Conservation (phyloP, 1,140 invertebrate species). For the Pygmarrhopalites habei region DNA sequence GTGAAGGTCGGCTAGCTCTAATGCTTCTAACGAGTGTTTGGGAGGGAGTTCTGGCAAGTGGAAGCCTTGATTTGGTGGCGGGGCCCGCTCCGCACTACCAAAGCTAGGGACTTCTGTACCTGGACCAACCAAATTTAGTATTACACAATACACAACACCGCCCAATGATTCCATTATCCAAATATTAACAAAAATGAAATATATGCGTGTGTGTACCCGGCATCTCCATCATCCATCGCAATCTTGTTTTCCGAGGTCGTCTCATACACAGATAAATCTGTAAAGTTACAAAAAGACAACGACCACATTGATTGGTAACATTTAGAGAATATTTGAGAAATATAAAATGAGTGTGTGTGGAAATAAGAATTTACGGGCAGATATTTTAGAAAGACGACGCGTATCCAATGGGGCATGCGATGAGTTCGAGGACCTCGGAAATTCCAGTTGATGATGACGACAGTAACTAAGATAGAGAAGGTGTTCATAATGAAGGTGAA, state of each 20-base stretch:
- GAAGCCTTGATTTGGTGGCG: conserved; percentile 67
- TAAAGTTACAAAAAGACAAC: not conserved
- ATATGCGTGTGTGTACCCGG: no score
- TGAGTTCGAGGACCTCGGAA: conserved; percentile 86
- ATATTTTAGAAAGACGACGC: conserved; percentile 87
- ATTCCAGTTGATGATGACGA: conserved; percentile 99
- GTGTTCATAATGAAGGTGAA: conserved; percentile 99
- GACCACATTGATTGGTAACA: no score
- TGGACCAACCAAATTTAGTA: no score
- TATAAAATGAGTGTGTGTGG: not conserved
- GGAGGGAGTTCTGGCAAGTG: conserved; percentile 66
- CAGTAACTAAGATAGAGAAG: conserved; percentile 95
- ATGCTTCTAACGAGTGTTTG: conserved; percentile 65
- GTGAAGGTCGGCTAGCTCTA: conserved; percentile 89
- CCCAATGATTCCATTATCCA: no score
- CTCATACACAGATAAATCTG: conserved; percentile 71
- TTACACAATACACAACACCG: no score
- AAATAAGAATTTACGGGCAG: conserved; percentile 63
- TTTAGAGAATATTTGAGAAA: no score
- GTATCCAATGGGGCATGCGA: conserved; percentile 89
- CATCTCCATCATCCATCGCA: conserved; percentile 96
- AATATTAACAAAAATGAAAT: no score
- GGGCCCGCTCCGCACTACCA: conserved; percentile 48
- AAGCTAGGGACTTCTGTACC: conserved; percentile 43
- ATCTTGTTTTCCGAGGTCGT: conserved; percentile 79